Evolutionary conservation across 2,113 vertebrate genomes (phyloP).

Genomic region (Cygnus atratus): DNA sequence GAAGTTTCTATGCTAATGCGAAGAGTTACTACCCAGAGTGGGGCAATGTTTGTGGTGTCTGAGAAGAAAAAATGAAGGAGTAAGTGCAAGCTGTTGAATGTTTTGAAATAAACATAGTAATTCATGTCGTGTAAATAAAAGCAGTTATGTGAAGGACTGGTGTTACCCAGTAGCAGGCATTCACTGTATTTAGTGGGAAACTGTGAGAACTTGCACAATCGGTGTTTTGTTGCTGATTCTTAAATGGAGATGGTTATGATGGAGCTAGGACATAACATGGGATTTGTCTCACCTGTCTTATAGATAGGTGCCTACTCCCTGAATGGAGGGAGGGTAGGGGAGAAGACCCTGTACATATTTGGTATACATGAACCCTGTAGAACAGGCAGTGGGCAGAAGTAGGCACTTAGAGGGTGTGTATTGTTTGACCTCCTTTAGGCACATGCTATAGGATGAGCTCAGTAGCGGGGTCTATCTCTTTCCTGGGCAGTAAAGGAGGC

Average conservation of each 20-base stretch:
- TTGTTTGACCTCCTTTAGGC: conserved; percentile 50
- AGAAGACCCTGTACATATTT: not conserved
- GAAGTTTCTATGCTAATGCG: not conserved
- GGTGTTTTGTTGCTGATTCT: not conserved
- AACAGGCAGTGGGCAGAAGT: not conserved
- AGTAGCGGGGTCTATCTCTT: not conserved
- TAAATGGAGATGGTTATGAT: not conserved
- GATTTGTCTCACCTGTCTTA: not conserved
- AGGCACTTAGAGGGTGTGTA: not conserved
- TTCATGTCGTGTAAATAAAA: not conserved
- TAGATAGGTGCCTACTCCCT: not conserved
- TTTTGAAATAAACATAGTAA: not conserved
- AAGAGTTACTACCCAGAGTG: not conserved
- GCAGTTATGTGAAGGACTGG: not conserved
- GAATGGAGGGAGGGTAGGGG: not conserved
- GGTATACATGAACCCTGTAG: not conserved
- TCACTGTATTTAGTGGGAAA: not conserved
- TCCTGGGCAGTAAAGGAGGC: not conserved
- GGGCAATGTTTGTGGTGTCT: not conserved
- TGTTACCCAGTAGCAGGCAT: not conserved
- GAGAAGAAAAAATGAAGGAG: not conserved
- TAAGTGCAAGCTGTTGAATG: not conserved
- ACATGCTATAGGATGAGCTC: not conserved
- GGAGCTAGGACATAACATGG: not conserved
- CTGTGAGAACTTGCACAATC: not conserved